Evolutionary conservation across 2,888 invertebrate genomes (phyloP).

Genomic region (Cyrtodaria siliqua): DNA sequence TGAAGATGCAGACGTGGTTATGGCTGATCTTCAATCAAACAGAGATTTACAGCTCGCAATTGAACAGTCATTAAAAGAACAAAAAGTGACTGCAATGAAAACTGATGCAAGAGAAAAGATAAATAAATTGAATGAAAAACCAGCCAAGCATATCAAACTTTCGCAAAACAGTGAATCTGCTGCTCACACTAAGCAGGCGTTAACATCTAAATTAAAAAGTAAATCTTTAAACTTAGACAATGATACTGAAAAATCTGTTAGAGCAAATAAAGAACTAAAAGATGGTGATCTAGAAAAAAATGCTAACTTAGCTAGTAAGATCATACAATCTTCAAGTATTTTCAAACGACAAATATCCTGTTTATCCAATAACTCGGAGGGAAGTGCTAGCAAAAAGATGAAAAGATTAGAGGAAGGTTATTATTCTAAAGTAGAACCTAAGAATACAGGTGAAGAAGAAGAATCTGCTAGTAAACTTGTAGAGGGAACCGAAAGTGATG

Average conservation of each 20-base stretch:
- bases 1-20: constrained; percentile 15
- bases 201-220: too few species aligned
- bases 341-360: constrained; percentile 11
- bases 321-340: neutral
- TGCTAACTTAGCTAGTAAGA: neutral
- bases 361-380: neutral
- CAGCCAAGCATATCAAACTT: too few species aligned
- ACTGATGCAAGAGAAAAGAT: neutral
- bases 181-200: too few species aligned
- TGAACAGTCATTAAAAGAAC: constrained; percentile 55
- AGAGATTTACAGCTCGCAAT: constrained; percentile 66
- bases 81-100: neutral
- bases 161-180: too few species aligned
- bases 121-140: neutral
- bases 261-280: neutral
- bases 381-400: neutral
- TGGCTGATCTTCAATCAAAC: constrained; percentile 15
- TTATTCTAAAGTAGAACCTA: constrained; percentile 35
- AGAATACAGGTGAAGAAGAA: neutral
- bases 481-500: neutral
- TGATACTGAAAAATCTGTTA: too few species aligned
- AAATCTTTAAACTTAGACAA: too few species aligned
- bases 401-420: neutral
- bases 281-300: neutral
- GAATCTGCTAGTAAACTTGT: neutral